Evolutionary conservation across 1,140 invertebrate genomes (phyloP).

Genomic region (Cepaea nemoralis): DNA sequence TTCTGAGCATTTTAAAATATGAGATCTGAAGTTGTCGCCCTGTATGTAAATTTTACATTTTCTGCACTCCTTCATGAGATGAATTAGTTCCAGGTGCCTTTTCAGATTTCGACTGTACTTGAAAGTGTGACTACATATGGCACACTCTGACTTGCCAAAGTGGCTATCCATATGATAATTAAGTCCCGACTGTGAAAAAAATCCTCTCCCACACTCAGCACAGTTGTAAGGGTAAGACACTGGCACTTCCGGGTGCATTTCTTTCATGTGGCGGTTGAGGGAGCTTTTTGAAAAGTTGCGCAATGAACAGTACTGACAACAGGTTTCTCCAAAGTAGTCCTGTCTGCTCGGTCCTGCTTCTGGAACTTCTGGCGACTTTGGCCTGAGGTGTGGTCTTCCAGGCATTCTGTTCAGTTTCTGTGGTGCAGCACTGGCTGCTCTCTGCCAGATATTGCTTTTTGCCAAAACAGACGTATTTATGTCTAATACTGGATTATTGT

Average conservation of each 20-base stretch:
- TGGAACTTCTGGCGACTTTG: background rate
- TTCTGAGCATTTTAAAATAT: background rate
- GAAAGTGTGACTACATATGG: background rate
- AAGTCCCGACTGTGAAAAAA: constrained; percentile 23
- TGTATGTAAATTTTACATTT: constrained; percentile 24
- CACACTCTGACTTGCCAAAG: constrained; percentile 7
- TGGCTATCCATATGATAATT: constrained; percentile 34
- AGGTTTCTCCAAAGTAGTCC: background rate
- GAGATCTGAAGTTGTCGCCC: background rate
- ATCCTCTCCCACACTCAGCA: constrained; percentile 28
- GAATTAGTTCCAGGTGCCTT: constrained; percentile 16
- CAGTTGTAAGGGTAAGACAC: constrained; percentile 30
- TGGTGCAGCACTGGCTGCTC: background rate
- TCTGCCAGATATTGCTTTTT: background rate
- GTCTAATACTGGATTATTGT: background rate
- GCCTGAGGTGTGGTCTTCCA: background rate
- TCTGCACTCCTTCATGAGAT: constrained; percentile 23
- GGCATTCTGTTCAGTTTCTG: background rate
- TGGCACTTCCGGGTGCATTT: background rate
- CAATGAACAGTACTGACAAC: constrained; percentile 15
- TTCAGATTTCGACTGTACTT: constrained; percentile 31
- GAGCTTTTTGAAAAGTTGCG: background rate
- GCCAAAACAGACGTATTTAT: background rate
- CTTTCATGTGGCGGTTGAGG: constrained; percentile 28
- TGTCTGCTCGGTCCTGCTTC: background rate